Evolutionary conservation across 2,888 invertebrate genomes (phyloP).

Genomic region (Elysia crispata): DNA sequence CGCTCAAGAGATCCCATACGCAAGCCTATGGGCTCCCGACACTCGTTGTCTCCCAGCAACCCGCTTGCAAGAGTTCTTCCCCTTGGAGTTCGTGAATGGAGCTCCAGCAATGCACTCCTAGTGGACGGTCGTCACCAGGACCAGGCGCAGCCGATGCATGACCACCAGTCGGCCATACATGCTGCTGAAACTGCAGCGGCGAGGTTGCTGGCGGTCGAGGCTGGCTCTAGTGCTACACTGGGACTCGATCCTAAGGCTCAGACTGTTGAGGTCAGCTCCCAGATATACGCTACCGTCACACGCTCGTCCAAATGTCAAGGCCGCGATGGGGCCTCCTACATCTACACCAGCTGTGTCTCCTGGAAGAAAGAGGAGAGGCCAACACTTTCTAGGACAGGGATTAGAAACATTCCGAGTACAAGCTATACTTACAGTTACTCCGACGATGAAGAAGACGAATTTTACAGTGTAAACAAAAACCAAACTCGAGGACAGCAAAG

Average conservation of each 20-base stretch:
- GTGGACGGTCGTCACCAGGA: too few species aligned
- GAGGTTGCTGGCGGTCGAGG: neutral
- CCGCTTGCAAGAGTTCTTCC: neutral
- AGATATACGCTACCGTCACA: slow-evolving; percentile 40
- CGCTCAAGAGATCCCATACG: slow-evolving; percentile 41
- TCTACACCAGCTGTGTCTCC: slow-evolving; percentile 40
- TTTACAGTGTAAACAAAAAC: neutral
- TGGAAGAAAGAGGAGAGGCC: slow-evolving; percentile 23
- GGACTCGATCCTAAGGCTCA: neutral
- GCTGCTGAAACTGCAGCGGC: neutral
- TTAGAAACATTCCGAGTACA: too few species aligned
- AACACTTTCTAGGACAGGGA: too few species aligned
- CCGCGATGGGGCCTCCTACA: neutral
- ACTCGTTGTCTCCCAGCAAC: slow-evolving; percentile 32
- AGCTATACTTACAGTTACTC: too few species aligned
- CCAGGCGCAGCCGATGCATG: too few species aligned
- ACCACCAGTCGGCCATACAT: too few species aligned
- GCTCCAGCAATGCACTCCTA: neutral
- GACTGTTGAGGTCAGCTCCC: slow-evolving; percentile 34
- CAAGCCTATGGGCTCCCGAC: slow-evolving; percentile 46
- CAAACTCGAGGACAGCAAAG: neutral
- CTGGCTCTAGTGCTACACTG: neutral
- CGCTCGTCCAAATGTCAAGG: slow-evolving; percentile 2
- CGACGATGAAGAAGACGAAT: too few species aligned
- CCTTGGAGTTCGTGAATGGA: neutral